Percentiles rank a stretch among this genome's conserved stretches.
Conservation (phyloP, 2,888 invertebrate genomes). For the Pomacea canaliculata region DNA sequence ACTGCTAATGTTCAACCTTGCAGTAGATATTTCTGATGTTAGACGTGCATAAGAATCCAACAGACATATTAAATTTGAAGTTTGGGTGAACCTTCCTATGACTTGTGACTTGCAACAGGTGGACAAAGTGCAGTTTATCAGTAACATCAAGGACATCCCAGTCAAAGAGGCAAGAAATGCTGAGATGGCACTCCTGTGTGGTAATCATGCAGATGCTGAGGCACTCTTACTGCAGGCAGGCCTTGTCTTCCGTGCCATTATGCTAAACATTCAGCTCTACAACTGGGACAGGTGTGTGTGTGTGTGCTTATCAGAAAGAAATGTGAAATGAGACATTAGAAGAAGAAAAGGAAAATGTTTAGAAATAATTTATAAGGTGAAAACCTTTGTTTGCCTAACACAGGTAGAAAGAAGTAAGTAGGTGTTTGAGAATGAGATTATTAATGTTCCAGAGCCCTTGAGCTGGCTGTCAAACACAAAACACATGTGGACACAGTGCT, state of each 20-base stretch:
- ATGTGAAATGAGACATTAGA: too few species aligned
- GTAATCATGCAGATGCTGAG: conserved; percentile 80
- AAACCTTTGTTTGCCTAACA: too few species aligned
- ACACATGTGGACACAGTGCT: conserved; percentile 82
- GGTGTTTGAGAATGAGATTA: not conserved
- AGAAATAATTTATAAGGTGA: too few species aligned
- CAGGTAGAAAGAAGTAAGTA: too few species aligned
- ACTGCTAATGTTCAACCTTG: too few species aligned
- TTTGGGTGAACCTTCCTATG: not conserved
- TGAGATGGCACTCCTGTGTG: conserved; percentile 78
- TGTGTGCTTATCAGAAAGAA: too few species aligned
- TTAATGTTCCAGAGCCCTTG: conserved; percentile 76
- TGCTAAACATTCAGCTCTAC: conserved; percentile 79
- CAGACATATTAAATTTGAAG: too few species aligned
- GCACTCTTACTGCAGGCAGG: conserved; percentile 78
- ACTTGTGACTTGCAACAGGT: conserved; percentile 56
- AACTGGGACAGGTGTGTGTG: conserved; percentile 79
- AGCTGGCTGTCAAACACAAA: conserved; percentile 81
- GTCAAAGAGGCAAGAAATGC: conserved; percentile 76
- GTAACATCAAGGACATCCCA: conserved; percentile 69
- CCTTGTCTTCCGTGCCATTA: conserved; percentile 79
- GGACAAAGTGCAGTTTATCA: conserved; percentile 71
- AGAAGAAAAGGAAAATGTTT: too few species aligned
- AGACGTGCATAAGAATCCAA: too few species aligned
- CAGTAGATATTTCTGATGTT: too few species aligned